These are phyloP conservation scores for Leuctra nigra DNA, from an alignment of 2,888 invertebrate genomes.

Conservation along the genomic window DNA sequence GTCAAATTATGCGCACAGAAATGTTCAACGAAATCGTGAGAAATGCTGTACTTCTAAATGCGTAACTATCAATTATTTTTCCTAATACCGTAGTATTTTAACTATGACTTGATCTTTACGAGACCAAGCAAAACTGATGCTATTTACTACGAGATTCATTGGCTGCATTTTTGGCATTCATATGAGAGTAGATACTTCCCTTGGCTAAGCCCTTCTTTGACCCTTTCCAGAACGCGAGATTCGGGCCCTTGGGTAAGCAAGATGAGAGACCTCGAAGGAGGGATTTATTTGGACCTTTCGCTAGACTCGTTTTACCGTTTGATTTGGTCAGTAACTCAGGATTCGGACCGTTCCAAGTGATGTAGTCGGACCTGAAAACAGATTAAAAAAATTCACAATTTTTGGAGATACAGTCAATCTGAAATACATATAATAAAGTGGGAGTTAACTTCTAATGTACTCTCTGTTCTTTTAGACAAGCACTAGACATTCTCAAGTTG, in stretches of 20 bases:
- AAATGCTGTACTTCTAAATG: background rate
- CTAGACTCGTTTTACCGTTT: conserved; percentile 43
- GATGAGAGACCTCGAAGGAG: conserved; percentile 39
- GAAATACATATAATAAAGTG: too few relatives aligned
- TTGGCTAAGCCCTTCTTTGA: conserved; percentile 64
- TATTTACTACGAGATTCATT: conserved; percentile 27
- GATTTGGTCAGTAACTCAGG: conserved; percentile 45
- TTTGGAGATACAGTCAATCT: too few relatives aligned
- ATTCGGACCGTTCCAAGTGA: conserved; percentile 78
- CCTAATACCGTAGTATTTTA: background rate
- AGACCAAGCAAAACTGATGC: conserved; percentile 23
- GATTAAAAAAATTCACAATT: too few relatives aligned
- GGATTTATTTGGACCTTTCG: conserved; percentile 51
- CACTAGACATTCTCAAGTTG: too few relatives aligned
- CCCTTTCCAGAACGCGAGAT: conserved; percentile 61
- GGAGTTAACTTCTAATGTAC: too few relatives aligned
- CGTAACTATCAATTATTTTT: conserved; percentile 22
- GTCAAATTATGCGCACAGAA: too few relatives aligned
- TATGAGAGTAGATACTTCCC: conserved; percentile 70
- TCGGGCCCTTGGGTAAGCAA: conserved; percentile 58
- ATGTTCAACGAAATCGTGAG: too few relatives aligned
- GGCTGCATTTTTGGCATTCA: conserved; percentile 36
- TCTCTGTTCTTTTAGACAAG: too few relatives aligned
- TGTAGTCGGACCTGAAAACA: conserved; percentile 50
- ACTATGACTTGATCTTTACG: conserved; percentile 6